Base-by-base conservation (phyloP, 2,797 vertebrate species). In the Esox lucius region DNA sequence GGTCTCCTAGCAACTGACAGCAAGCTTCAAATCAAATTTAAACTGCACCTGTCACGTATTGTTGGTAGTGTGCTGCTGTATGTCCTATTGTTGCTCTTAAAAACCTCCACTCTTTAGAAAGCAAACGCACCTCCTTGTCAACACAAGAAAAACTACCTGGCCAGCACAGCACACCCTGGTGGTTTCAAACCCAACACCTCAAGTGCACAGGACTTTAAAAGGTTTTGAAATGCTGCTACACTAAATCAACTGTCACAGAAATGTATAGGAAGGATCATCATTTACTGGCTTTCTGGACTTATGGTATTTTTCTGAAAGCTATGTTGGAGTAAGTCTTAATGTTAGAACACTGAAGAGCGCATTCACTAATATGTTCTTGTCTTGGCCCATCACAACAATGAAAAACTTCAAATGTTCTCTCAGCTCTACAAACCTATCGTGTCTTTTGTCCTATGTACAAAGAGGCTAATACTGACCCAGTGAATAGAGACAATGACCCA, bases 401-500 rank as follows among this genome's bases (percentile, higher is more conserved):
- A 65, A 61, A 56, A 74, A 72, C 46, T 46, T 70, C 66, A 80
- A 67, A 73, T 6, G 72, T 39, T 28, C 2, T 56, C 0, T 74
- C 56, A 71, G 61, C 62, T 64, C 74, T 1, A n/a, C 33, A 15
- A 16, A 46, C 42, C 42, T 2, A 61, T 61, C 56, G 12, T 61
- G 22, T 13, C 56, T 26, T 61, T 61, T 26, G 53, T 59, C n/a
- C n/a, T 59, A 56, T 61, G 62, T 48, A 65, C 69, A 86, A 80
- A 85, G 85, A 80, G 85, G 84, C 83, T 87, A 87, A 87, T 68
- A 78, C 62, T 84, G 70, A 86, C 84, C 86, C 64, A n/a, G 80
- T 78, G 78, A 28, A 42, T 56, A 65, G 42, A 71, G 19, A 91
- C 90, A 91, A 89, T 88, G 86, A 87, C 77, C 83, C 83, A 79